These are phyloP conservation scores for Lasiurus cinereus DNA, from an alignment of 2,113 vertebrate genomes.

Conservation along the genomic window DNA sequence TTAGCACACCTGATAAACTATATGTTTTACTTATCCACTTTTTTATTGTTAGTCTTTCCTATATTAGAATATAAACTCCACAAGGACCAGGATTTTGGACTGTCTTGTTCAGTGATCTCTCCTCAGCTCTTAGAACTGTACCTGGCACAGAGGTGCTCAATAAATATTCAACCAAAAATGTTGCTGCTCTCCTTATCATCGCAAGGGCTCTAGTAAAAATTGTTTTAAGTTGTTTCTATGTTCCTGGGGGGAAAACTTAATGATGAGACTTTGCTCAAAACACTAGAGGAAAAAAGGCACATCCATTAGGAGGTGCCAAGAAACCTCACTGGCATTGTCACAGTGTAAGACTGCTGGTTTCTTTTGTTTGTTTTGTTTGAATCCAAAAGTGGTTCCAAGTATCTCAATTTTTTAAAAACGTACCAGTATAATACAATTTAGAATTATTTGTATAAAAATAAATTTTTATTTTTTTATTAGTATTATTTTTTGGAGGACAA, in stretches of 20 bases:
- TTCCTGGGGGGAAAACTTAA: neutral
- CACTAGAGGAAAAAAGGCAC: neutral
- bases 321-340: neutral
- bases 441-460: constrained; percentile 17
- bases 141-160: neutral
- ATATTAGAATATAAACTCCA: neutral
- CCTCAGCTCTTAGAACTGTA: neutral
- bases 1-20: neutral
- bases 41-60: neutral
- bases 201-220: neutral
- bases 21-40: neutral
- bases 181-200: neutral
- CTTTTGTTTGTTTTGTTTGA: neutral
- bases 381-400: neutral
- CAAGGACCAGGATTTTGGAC: neutral
- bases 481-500: neutral
- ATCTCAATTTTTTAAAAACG: neutral
- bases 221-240: neutral
- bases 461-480: neutral
- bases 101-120: neutral
- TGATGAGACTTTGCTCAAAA: neutral
- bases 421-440: neutral
- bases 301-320: neutral
- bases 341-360: neutral
- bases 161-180: neutral